These are phyloP conservation scores for Vimba vimba DNA, from an alignment of 2,113 vertebrate species.

Conservation along the genomic window DNA sequence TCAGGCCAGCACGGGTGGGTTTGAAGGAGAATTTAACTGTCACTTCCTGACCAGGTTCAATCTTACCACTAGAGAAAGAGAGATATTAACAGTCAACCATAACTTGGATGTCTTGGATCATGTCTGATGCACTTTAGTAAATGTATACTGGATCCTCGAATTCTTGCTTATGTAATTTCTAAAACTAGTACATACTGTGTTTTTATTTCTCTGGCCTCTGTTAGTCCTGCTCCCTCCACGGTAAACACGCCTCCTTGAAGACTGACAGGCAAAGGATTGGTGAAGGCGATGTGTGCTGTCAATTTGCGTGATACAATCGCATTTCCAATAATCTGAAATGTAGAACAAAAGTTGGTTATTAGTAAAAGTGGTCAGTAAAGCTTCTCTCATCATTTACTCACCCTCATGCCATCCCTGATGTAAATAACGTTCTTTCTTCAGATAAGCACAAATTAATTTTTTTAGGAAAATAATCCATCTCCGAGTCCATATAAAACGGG, in stretches of 20 bases:
- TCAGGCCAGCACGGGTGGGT: conserved; percentile 69
- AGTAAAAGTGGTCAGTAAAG: neutral
- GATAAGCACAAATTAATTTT: too few relatives aligned
- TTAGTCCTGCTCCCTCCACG: conserved; percentile 76
- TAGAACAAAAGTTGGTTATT: neutral
- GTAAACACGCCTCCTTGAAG: conserved; percentile 75
- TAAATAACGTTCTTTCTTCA: too few relatives aligned
- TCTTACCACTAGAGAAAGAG: conserved; percentile 61
- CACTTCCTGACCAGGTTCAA: conserved; percentile 72
- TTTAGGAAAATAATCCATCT: too few relatives aligned
- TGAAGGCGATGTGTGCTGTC: conserved; percentile 71
- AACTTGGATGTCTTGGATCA: neutral
- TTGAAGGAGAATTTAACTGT: conserved; percentile 68
- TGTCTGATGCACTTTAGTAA: neutral
- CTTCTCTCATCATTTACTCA: too few relatives aligned
- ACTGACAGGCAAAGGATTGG: conserved; percentile 75
- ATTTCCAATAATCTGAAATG: conserved; percentile 69
- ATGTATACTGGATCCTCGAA: neutral
- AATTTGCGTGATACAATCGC: conserved; percentile 55
- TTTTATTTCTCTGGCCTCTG: conserved; percentile 64
- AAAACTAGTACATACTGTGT: conserved; percentile 67
- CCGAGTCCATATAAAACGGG: too few relatives aligned
- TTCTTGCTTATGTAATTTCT: neutral
- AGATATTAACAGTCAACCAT: neutral
- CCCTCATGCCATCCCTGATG: too few relatives aligned